Evolutionary conservation across 1,140 invertebrate species (phyloP).

Genomic region (Copidosoma floridanum): DNA sequence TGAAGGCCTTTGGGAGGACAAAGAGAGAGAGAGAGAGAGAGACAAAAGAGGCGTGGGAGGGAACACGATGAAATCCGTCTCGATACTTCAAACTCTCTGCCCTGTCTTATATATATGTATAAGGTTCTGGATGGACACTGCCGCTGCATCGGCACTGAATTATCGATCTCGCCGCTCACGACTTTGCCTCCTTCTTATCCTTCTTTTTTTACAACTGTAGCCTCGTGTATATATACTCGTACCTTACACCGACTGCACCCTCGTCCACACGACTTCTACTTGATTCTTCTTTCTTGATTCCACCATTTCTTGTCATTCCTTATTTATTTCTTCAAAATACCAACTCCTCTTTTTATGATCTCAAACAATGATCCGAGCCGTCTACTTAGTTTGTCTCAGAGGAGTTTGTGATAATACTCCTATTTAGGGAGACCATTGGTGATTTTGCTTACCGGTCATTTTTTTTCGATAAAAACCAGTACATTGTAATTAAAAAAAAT

Average conservation of each 20-base stretch:
- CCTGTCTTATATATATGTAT: too few species aligned
- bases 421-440: too few species aligned
- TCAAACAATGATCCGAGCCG: conserved; percentile 5
- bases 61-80: conserved; percentile 28
- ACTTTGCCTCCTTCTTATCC: not conserved
- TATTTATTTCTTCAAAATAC: not conserved
- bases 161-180: conserved; percentile 1
- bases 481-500: too few species aligned
- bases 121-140: too few species aligned
- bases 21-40: conserved; percentile 5
- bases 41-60: not conserved
- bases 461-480: too few species aligned
- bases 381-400: too few species aligned
- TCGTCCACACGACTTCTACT: too few species aligned
- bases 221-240: too few species aligned
- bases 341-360: not conserved
- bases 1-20: conserved; percentile 31
- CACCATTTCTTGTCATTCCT: not conserved
- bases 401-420: too few species aligned
- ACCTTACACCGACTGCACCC: too few species aligned
- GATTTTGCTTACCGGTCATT: too few species aligned
- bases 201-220: not conserved
- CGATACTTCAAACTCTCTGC: conserved; percentile 25
- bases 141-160: conserved; percentile 12
- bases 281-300: not conserved